Conservation (phyloP, 2,113 vertebrate species). For the Bubo bubo region DNA sequence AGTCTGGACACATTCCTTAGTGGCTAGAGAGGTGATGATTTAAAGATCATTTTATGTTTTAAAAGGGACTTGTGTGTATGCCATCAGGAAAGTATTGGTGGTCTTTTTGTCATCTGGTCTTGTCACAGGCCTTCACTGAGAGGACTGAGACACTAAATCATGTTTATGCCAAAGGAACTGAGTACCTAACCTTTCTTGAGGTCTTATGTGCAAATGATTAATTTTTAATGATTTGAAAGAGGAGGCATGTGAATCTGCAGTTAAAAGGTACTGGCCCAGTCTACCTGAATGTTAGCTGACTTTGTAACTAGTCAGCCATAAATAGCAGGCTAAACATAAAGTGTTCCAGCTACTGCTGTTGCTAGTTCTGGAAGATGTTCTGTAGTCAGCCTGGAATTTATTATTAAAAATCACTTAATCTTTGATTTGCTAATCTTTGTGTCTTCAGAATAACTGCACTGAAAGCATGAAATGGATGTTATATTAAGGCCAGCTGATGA, state of each 20-base stretch:
- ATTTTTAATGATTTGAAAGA: neutral
- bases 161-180: neutral
- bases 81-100: neutral
- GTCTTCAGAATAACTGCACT: neutral
- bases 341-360: neutral
- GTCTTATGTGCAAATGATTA: neutral
- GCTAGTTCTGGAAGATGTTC: neutral
- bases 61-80: neutral
- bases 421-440: neutral
- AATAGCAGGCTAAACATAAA: neutral
- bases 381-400: neutral
- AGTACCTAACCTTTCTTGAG: neutral
- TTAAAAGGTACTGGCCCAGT: neutral
- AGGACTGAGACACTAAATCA: neutral
- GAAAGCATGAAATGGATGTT: accelerated
- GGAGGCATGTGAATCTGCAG: neutral
- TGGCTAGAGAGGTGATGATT: neutral
- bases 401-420: neutral
- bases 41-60: neutral
- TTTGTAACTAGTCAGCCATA: neutral
- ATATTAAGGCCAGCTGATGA: neutral
- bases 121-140: neutral
- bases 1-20: neutral
- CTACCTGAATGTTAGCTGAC: neutral
- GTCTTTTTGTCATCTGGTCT: neutral